phyloP scores from a whole-genome alignment of 2,888 invertebrate genomes.

The Nudaria mundana region DNA sequence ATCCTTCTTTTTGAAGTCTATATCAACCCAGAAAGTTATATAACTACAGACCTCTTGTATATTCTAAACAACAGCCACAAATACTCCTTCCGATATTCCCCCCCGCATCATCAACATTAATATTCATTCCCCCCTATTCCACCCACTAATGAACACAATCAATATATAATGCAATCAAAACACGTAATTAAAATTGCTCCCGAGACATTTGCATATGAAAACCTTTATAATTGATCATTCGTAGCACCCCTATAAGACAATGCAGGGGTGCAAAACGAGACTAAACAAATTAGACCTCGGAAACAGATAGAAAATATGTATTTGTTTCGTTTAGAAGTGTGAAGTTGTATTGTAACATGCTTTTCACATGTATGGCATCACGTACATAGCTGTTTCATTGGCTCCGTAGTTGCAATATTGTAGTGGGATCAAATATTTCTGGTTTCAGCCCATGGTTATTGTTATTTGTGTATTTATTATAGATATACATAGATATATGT shows the following conservation, averaged over 20 bases:
- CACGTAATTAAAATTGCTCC: constrained; percentile 74
- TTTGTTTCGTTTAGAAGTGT: constrained; percentile 13
- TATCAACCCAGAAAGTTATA: too few relatives aligned
- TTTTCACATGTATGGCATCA: too few relatives aligned
- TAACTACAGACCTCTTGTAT: too few relatives aligned
- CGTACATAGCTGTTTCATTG: too few relatives aligned
- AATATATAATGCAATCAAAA: constrained; percentile 74
- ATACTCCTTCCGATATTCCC: constrained; percentile 12
- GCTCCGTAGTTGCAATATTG: too few relatives aligned
- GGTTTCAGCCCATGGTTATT: too few relatives aligned
- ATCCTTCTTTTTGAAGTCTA: too few relatives aligned
- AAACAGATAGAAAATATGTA: constrained; percentile 26
- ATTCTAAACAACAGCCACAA: background rate
- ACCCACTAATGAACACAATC: constrained; percentile 62
- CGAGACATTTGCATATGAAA: constrained; percentile 77
- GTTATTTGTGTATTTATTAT: too few relatives aligned
- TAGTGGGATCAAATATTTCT: too few relatives aligned
- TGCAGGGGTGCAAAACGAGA: constrained; percentile 28
- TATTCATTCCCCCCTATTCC: constrained; percentile 39
- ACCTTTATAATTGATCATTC: constrained; percentile 73
- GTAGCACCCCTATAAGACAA: constrained; percentile 48
- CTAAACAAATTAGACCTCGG: constrained; percentile 56
- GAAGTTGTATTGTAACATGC: too few relatives aligned
- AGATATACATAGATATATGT: too few relatives aligned
- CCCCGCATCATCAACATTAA: constrained; percentile 35